Conservation (phyloP, 2,113 vertebrate genomes). For the Leptosomus discolor region DNA sequence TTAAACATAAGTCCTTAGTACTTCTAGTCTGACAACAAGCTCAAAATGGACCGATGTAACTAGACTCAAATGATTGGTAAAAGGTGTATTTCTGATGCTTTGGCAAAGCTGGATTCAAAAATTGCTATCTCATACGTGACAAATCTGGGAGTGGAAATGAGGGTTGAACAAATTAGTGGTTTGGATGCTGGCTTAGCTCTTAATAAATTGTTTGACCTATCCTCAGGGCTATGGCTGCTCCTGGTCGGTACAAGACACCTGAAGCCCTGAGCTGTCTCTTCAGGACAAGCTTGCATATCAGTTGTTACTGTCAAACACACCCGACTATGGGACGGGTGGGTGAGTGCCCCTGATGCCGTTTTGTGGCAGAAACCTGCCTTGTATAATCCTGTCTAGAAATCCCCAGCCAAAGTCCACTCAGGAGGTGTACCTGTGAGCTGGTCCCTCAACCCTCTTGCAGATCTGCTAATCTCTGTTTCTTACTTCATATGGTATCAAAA, state of each 20-base stretch:
- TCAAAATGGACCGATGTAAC: not conserved
- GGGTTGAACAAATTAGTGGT: not conserved
- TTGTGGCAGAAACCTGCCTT: not conserved
- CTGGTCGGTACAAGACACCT: not conserved
- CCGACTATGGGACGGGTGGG: no score
- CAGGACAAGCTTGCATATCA: not conserved
- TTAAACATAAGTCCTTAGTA: not conserved
- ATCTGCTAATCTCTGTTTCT: not conserved
- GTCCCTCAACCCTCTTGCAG: not conserved
- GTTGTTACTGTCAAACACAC: not conserved
- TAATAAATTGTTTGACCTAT: not conserved
- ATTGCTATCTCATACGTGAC: not conserved
- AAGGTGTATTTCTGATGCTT: not conserved
- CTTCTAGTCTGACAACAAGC: not conserved
- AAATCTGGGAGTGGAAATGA: no score
- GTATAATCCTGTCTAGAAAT: not conserved
- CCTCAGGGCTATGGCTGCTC: not conserved
- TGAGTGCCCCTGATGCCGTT: not conserved
- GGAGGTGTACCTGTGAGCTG: not conserved
- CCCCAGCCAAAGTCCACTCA: rapidly evolving
- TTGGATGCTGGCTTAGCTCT: not conserved
- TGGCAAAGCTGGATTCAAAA: not conserved
- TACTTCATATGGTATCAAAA: not conserved
- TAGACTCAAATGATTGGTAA: not conserved
- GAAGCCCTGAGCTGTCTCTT: no score